Evolutionary conservation across 2,113 vertebrate species (phyloP), one percentile per base, ranked within the genome.

Genomic region (Numenius arquata): DNA sequence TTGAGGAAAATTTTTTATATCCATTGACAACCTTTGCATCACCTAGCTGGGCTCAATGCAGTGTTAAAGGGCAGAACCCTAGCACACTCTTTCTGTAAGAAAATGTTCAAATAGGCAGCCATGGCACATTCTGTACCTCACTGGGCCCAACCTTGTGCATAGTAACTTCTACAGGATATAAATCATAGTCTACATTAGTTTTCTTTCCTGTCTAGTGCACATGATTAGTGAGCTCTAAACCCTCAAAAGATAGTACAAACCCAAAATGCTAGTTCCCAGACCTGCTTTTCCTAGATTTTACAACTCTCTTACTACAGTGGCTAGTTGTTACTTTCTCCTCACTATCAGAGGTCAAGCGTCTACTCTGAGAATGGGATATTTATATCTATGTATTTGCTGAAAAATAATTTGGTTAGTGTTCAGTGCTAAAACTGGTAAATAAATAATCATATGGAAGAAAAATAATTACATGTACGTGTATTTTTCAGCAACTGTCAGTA

Each of bases 401-500:
- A 63, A 20, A 94, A 61, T 30, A 56, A 56, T 93, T 72, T 40
- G 47, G 3, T 45, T 73, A 36, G 16, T n/a, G 6, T 52, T 79
- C 70, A 62, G 7, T 2, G 6, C 8, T 83, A 84, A 82, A 94
- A 61, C 5, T 77, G 23, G 6, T 36, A 78, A 86, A 40, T 73
- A 79, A 86, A 59, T 45, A 78, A 61, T 45, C 38, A 68, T 23
- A 29, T 23, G 6, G 21, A 85, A 66, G 19, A 59, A 88, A 80
- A 87, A 53, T 18, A 11, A 41, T 40, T 85, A 20, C 7, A 27
- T 0, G 2, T n/a, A 12, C 1, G 0, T 62, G 6, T 30, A 47
- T 89, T 95, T 90, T 93, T 87, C n/a, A 75, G 47, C 27, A 77
- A 71, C 8, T 48, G 62, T 85, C 38, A 90, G 5, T 30, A 72